Base-by-base conservation (phyloP, 2,888 invertebrate species). In the Thereva unica region DNA sequence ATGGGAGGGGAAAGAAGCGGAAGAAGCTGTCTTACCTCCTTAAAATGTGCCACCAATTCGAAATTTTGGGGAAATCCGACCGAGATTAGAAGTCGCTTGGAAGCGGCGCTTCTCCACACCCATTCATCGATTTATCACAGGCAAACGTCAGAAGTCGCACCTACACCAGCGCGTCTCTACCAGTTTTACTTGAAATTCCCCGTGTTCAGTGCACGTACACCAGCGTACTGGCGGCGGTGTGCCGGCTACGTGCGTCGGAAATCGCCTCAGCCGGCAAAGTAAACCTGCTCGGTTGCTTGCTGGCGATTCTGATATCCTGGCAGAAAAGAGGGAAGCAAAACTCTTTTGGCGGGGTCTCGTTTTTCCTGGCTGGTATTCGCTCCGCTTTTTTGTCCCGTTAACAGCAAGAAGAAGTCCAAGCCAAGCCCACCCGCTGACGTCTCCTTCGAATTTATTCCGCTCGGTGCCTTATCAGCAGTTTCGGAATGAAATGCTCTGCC, bases 261-360 rank as follows among this genome's bases (percentile, higher is more conserved):
- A 61, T 68, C 64, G 65, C 64, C 63, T 37, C 53, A 54, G 41
- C 45, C 65, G 64, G 68, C 69, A 66, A 67, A 68, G 66, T 65
- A 67, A 40, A 50, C 45, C 45, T 10, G 56, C 37, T 52, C 42
- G 12, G 4, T 57, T 45, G 10, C 63, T 40, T 67, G 65, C 73
- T 73, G 42, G 35, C 63, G 68, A 71, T 75, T 69, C 75, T 80
- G 79, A 4, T 71, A 72, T 74, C 80, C 77, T 79, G 75, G 75
- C 78, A 74, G 75, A 80, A 80, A 80, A 80, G 80, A 80, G 80
- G 80, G 80, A 80, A 80, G 80, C 80, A 75, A 77, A 76, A 76
- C 78, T 79, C 78, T 80, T 80, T 80, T 80, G 80, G 80, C 80
- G 80, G 80, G 80, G 80, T 80, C 77, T 80, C 76, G 78, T 78